Evolutionary conservation across 2,888 invertebrate species (phyloP).

Genomic region (Mongoloraphidia duomilia): DNA sequence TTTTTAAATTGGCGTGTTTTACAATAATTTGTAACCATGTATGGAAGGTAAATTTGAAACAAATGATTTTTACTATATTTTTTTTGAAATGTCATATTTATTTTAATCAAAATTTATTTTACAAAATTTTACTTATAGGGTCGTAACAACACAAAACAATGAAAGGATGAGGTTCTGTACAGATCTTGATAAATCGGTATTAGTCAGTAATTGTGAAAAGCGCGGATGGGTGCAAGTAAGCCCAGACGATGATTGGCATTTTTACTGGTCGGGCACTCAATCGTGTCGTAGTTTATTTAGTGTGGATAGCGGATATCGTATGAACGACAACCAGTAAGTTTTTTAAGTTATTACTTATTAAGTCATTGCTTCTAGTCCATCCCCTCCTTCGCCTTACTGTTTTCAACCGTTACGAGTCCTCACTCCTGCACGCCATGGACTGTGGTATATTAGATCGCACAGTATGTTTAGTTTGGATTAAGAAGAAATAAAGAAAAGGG

Average conservation of each 20-base stretch:
- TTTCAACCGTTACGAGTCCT: too few relatives aligned
- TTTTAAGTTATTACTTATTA: not conserved
- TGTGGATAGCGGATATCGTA: constrained; percentile 79
- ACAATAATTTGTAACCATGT: too few relatives aligned
- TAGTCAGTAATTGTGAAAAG: constrained; percentile 82
- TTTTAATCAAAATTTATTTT: constrained; percentile 1
- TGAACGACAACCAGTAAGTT: constrained; percentile 79
- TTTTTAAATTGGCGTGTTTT: too few relatives aligned
- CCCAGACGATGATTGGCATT: constrained; percentile 89
- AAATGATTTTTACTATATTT: constrained; percentile 34
- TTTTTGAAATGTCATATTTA: constrained; percentile 1
- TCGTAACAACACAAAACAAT: constrained; percentile 21
- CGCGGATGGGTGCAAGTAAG: constrained; percentile 80
- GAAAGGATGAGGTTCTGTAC: constrained; percentile 54
- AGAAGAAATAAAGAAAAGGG: too few relatives aligned
- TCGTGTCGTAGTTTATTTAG: constrained; percentile 86
- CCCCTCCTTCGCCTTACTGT: too few relatives aligned
- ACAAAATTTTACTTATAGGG: constrained; percentile 1
- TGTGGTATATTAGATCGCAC: too few relatives aligned
- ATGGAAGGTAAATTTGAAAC: constrained; percentile 36
- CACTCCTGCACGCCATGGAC: too few relatives aligned
- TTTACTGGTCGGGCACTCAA: constrained; percentile 88
- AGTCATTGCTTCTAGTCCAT: not conserved
- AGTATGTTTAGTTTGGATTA: too few relatives aligned
- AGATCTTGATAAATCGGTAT: constrained; percentile 88